These are phyloP conservation scores for Helogale parvula DNA, from an alignment of 2,113 vertebrate species.

Conservation along the genomic window DNA sequence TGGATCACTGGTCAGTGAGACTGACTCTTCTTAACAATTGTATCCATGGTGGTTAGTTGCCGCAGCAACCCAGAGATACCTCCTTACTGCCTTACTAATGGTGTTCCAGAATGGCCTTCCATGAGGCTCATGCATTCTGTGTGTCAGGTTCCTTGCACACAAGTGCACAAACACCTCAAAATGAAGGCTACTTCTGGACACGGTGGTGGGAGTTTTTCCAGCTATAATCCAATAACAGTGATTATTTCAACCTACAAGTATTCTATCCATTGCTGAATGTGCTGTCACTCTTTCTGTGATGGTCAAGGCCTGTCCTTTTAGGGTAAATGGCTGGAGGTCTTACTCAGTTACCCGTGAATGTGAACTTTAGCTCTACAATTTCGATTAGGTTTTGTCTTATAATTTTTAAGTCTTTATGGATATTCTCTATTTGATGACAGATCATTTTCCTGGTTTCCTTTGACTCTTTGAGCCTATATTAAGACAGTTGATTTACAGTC, in stretches of 20 bases:
- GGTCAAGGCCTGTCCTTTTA: background rate
- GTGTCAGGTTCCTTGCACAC: background rate
- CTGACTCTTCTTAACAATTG: background rate
- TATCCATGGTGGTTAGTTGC: background rate
- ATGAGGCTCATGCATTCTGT: background rate
- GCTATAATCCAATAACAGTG: background rate
- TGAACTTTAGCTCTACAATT: background rate
- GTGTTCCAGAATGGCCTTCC: background rate
- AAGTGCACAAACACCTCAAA: background rate
- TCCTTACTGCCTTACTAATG: background rate
- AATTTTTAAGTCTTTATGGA: background rate
- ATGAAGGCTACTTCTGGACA: background rate
- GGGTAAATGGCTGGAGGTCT: background rate
- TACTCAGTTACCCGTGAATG: background rate
- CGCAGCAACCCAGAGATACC: background rate
- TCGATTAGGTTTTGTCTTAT: background rate
- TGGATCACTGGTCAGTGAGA: background rate
- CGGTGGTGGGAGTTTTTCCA: background rate
- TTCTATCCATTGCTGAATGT: background rate
- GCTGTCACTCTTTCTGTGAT: background rate
- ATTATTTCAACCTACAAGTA: background rate
- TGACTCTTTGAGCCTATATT: background rate
- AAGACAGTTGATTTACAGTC: background rate
- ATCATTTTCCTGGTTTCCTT: background rate
- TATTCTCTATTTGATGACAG: background rate